Conservation (phyloP, 2,113 vertebrate species). For the Micronisus gabar region DNA sequence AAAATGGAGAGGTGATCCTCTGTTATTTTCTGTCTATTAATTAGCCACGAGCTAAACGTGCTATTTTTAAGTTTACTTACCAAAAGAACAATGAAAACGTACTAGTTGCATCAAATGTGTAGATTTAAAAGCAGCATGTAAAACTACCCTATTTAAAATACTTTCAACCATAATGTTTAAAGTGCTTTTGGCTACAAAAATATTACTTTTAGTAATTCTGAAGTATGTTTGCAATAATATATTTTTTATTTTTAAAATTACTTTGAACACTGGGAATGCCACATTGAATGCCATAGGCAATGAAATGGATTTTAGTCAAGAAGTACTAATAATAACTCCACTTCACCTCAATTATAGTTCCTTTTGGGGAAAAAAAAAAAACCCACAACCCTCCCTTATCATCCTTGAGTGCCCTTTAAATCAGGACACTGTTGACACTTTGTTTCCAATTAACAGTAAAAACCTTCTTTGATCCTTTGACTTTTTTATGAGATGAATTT, state of each 20-base stretch:
- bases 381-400: neutral
- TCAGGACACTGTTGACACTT: conserved; percentile 70
- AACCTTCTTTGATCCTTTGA: conserved; percentile 73
- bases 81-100: neutral
- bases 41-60: neutral
- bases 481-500: conserved; percentile 74
- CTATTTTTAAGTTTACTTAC: neutral
- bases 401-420: conserved; percentile 74
- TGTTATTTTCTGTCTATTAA: neutral
- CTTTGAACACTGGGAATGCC: conserved; percentile 16
- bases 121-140: conserved; percentile 9
- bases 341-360: conserved; percentile 60
- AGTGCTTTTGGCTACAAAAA: conserved; percentile 53
- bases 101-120: neutral
- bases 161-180: conserved; percentile 39
- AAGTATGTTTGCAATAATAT: conserved; percentile 33
- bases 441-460: conserved; percentile 76
- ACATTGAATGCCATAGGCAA: conserved; percentile 11
- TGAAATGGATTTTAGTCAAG: conserved; percentile 27
- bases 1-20: neutral
- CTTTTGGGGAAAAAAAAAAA: neutral
- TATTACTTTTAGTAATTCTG: conserved; percentile 54
- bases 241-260: conserved; percentile 46
- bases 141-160: neutral
- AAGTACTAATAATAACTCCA: conserved; percentile 33